These are phyloP conservation scores for Epizoanthus rinbou DNA, from an alignment of 92 coral and sea anemone species.

Conservation along the genomic window DNA sequence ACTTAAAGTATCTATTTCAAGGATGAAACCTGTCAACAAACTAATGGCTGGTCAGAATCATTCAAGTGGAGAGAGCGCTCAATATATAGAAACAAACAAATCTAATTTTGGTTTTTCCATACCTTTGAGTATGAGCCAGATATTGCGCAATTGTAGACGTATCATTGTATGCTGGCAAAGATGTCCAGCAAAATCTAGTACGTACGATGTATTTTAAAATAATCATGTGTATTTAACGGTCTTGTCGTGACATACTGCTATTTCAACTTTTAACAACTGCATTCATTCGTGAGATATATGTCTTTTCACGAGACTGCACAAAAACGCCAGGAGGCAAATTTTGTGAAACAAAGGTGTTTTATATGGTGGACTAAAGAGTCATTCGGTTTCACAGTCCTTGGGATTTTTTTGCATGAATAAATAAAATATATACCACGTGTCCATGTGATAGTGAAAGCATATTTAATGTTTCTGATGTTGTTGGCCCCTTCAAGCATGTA, in stretches of 20 bases:
- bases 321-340: slow-evolving; percentile 26
- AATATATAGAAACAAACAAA: background rate
- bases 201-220: background rate
- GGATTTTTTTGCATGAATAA: background rate
- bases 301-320: background rate
- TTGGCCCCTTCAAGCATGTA: no score
- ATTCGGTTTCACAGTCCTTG: slow-evolving; percentile 20
- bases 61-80: background rate
- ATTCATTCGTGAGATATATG: background rate
- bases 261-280: background rate
- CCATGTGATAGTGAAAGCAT: background rate
- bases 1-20: slow-evolving; percentile 6
- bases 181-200: no score
- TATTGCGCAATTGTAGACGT: no score
- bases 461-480: background rate
- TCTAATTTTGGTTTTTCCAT: background rate
- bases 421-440: slow-evolving; percentile 18
- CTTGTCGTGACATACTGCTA: background rate
- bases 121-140: background rate
- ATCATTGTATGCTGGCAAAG: no score
- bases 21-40: background rate
- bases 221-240: background rate
- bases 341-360: slow-evolving; percentile 15
- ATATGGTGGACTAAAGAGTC: background rate
- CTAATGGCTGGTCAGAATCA: background rate